Evolutionary conservation across 2,797 vertebrate species (phyloP).

Genomic region (Erethizon dorsatum): DNA sequence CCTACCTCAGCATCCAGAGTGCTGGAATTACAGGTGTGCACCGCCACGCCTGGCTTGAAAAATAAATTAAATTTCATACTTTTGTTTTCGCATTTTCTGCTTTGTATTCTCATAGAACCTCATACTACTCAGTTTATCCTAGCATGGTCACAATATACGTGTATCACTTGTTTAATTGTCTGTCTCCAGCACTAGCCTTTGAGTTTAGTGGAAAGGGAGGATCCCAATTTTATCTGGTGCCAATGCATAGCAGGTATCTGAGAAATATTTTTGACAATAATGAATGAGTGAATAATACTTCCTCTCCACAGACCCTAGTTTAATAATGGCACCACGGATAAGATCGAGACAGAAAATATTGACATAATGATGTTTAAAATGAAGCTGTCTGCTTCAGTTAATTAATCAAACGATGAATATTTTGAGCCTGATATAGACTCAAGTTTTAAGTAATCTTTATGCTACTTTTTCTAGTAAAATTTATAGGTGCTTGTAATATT

Average conservation of each 20-base stretch:
- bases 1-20: not conserved
- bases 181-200: not conserved
- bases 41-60: not conserved
- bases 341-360: slow-evolving; percentile 47
- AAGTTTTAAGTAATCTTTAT: slow-evolving; percentile 5
- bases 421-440: not conserved
- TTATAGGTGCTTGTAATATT: not conserved
- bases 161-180: not conserved
- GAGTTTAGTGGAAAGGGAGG: not conserved
- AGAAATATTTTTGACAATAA: slow-evolving; percentile 53
- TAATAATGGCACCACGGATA: not conserved
- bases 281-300: not conserved
- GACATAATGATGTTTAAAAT: not conserved
- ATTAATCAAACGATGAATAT: not conserved
- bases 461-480: slow-evolving; percentile 32
- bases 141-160: not conserved
- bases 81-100: not conserved
- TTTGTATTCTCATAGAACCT: not conserved
- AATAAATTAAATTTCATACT: not conserved
- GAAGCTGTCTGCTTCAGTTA: not conserved
- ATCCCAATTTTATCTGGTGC: not conserved
- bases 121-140: not conserved
- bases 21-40: not conserved
- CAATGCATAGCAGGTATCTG: not conserved
- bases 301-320: not conserved